Evolutionary conservation across 2,113 vertebrate genomes (phyloP).

Genomic region (Gavialis gangeticus): DNA sequence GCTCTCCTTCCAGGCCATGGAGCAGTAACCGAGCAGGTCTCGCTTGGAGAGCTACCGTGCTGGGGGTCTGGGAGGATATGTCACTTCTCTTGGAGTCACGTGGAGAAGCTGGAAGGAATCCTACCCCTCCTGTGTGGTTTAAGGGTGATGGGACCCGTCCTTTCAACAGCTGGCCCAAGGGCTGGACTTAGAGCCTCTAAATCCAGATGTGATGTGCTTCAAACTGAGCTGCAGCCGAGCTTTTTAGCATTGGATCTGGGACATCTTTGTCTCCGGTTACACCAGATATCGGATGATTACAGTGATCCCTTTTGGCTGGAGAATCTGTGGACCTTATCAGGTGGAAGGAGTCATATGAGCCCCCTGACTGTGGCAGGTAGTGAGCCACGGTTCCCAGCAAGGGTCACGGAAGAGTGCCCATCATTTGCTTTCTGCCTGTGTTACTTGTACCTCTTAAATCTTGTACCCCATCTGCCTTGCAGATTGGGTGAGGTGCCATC

Average conservation of each 20-base stretch:
- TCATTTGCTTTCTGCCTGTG: background rate
- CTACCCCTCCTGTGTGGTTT: too few relatives aligned
- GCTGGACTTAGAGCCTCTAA: too few relatives aligned
- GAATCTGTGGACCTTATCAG: too few relatives aligned
- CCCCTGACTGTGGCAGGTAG: background rate
- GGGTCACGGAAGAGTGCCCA: background rate
- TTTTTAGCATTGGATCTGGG: background rate
- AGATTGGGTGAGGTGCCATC: too few relatives aligned
- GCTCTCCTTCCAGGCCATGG: background rate
- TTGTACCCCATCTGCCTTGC: background rate
- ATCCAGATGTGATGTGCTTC: background rate
- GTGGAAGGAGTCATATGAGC: background rate
- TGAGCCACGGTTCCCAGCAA: background rate
- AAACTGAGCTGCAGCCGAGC: rapidly evolving
- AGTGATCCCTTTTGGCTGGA: too few relatives aligned
- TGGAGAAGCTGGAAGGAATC: background rate
- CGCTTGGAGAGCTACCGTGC: background rate
- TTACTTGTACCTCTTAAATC: background rate
- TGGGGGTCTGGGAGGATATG: background rate
- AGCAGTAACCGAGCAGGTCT: background rate
- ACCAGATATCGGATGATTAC: too few relatives aligned
- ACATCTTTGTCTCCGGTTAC: background rate
- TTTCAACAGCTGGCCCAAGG: too few relatives aligned
- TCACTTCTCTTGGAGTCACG: rapidly evolving
- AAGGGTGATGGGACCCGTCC: too few relatives aligned